A percentile compares a stretch with the other conserved stretches of the same genome.
phyloP scores from a whole-genome alignment of 2,113 vertebrate species.

The Arizona elegans region DNA sequence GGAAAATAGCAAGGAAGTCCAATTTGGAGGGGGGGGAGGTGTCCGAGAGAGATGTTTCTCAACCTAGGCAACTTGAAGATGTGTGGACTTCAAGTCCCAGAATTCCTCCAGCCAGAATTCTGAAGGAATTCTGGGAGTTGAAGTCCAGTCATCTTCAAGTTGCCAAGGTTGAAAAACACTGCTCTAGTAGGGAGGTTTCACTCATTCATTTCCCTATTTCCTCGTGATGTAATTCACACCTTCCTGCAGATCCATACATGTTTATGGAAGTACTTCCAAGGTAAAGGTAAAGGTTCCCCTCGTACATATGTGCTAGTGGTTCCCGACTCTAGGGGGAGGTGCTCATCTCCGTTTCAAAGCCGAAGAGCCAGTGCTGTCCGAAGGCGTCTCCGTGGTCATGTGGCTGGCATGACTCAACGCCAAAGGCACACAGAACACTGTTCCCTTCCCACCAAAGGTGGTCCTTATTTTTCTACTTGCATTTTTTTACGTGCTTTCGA shows the following conservation, averaged over 20 bases:
- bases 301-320: too few relatives aligned
- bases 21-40: background rate
- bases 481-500: too few relatives aligned
- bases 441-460: too few relatives aligned
- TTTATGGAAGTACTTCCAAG: background rate
- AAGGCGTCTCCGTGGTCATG: too few relatives aligned
- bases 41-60: background rate
- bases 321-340: too few relatives aligned
- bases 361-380: too few relatives aligned
- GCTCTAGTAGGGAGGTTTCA: background rate
- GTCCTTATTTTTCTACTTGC: too few relatives aligned
- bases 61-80: background rate
- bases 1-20: background rate
- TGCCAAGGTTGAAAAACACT: background rate
- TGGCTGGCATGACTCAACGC: too few relatives aligned
- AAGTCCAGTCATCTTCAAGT: background rate
- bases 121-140: background rate
- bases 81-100: background rate
- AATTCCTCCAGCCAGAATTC: background rate
- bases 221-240: too few relatives aligned
- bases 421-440: too few relatives aligned
- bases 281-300: too few relatives aligned
- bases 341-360: too few relatives aligned
- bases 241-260: background rate
- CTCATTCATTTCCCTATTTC: background rate